Conservation (phyloP, 1,140 invertebrate genomes). For the Bombus soroeensis region DNA sequence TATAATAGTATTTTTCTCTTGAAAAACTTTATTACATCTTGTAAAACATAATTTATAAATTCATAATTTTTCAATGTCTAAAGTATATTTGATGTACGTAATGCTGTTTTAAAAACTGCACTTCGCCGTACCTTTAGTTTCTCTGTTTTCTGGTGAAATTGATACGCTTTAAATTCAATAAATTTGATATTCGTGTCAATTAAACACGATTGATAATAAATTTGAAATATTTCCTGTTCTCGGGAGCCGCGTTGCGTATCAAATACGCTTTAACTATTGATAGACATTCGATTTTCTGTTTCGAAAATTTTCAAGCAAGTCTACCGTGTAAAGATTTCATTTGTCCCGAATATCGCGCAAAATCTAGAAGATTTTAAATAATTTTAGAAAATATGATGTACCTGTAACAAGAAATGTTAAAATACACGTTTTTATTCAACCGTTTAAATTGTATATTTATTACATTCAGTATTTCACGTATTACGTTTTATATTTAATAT, state of each 20-base stretch:
- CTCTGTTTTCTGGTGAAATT: neutral
- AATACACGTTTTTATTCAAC: neutral
- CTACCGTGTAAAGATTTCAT: no score
- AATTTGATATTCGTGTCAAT: conserved; percentile 18
- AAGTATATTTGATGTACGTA: neutral
- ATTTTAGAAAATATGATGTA: neutral
- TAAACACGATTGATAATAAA: conserved; percentile 15
- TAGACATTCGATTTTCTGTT: conserved; percentile 3
- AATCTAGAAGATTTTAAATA: neutral
- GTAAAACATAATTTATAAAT: no score
- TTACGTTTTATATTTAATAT: neutral
- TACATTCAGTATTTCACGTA: neutral
- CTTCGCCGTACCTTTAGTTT: neutral
- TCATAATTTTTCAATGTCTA: neutral
- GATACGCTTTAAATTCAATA: conserved; percentile 10
- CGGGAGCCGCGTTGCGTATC: neutral
- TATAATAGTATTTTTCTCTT: no score
- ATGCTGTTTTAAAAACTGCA: neutral
- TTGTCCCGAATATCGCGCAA: neutral
- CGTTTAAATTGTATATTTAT: neutral
- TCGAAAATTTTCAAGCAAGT: neutral
- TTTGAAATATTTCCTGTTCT: conserved; percentile 1
- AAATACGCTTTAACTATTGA: neutral
- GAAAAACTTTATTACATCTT: no score
- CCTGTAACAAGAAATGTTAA: neutral